Conservation (phyloP, 1,140 invertebrate genomes). For the Brachystomella parvula region DNA sequence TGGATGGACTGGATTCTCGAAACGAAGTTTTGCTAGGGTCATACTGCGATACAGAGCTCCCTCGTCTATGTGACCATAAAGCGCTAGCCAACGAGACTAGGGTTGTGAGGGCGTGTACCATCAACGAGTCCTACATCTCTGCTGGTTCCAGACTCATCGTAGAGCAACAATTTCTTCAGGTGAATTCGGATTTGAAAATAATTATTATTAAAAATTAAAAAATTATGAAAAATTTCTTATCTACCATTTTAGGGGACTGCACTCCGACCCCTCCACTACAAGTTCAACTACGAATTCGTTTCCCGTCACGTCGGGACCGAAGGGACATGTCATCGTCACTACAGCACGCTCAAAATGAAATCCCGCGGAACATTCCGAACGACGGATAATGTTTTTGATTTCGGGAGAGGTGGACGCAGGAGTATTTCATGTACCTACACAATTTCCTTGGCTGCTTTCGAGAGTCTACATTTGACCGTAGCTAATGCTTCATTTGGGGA, state of each 20-base stretch:
- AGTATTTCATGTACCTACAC: slow-evolving; percentile 66
- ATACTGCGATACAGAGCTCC: slow-evolving; percentile 64
- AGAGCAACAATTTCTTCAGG: slow-evolving; percentile 42
- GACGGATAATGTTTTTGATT: slow-evolving; percentile 66
- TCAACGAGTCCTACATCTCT: slow-evolving; percentile 70
- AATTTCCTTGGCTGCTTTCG: slow-evolving; percentile 51
- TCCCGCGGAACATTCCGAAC: slow-evolving; percentile 55
- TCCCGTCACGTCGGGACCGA: slow-evolving; percentile 29
- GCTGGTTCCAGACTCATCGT: slow-evolving; percentile 50
- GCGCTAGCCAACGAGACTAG: slow-evolving; percentile 64
- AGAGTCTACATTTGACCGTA: slow-evolving; percentile 52
- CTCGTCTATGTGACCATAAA: slow-evolving; percentile 70
- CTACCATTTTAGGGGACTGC: slow-evolving; percentile 51
- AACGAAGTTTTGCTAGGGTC: slow-evolving; percentile 49
- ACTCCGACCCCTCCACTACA: slow-evolving; percentile 56
- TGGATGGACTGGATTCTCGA: slow-evolving; percentile 49
- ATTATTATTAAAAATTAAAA: not conserved
- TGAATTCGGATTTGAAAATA: slow-evolving; percentile 4
- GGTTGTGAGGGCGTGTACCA: slow-evolving; percentile 62
- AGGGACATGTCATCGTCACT: slow-evolving; percentile 33
- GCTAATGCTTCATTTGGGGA: slow-evolving; percentile 63
- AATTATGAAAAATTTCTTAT: not conserved
- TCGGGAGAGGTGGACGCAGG: slow-evolving; percentile 62
- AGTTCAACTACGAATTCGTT: slow-evolving; percentile 38
- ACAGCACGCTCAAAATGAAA: slow-evolving; percentile 27